phyloP scores from a whole-genome alignment of 2,113 vertebrate genomes.

The Zingel zingel region DNA sequence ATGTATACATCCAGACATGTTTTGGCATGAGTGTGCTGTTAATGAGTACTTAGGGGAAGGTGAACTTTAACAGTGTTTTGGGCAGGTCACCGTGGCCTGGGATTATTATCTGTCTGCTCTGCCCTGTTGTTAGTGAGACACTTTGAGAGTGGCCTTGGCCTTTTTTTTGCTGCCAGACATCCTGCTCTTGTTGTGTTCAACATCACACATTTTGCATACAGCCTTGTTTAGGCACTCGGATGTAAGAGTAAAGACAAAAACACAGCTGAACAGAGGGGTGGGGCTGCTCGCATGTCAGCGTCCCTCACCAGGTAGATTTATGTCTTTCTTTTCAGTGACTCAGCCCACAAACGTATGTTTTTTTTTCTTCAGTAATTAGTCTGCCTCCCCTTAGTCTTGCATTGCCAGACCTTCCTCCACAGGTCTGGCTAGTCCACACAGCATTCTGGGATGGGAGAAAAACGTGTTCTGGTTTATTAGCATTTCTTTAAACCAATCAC shows the following conservation, averaged over 20 bases:
- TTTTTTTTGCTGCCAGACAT: conserved; percentile 32
- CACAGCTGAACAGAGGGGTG: conserved; percentile 4
- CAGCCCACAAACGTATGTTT: not conserved
- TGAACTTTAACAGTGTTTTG: conserved; percentile 20
- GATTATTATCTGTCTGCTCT: conserved; percentile 18
- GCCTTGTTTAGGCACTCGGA: not conserved
- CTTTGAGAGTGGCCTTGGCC: conserved; percentile 19
- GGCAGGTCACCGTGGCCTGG: conserved; percentile 7
- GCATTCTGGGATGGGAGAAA: no score
- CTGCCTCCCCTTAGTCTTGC: not conserved
- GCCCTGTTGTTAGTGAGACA: conserved; percentile 19
- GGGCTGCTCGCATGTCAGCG: not conserved
- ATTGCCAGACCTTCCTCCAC: no score
- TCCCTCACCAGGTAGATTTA: conserved; percentile 1
- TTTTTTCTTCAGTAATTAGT: conserved; percentile 13
- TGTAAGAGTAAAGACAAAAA: conserved; percentile 16
- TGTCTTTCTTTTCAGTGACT: conserved; percentile 5
- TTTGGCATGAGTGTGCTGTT: conserved; percentile 6
- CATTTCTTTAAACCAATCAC: no score
- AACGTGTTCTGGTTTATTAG: no score
- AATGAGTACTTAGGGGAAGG: conserved; percentile 41
- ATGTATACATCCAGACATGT: conserved; percentile 23
- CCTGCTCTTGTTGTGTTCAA: conserved; percentile 9
- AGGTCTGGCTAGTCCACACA: no score
- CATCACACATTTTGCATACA: conserved; percentile 1